Conservation (phyloP, 2,797 vertebrate genomes). For the Sardinella longiceps region DNA sequence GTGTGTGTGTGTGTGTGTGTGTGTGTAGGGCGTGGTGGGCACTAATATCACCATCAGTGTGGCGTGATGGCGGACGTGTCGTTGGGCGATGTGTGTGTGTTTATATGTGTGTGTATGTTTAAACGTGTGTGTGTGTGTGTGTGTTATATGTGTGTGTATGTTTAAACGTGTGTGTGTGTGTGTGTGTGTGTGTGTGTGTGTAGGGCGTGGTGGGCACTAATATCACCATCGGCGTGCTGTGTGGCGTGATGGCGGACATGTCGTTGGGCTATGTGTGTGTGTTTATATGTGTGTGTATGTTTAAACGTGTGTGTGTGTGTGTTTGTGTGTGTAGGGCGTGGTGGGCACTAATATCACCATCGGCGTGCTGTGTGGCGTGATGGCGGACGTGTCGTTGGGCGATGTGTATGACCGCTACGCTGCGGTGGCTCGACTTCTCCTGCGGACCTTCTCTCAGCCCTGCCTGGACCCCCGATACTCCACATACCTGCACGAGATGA, state of each 20-base stretch:
- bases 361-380: constrained; percentile 69
- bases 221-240: constrained; percentile 73
- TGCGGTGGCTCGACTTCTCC: constrained; percentile 59
- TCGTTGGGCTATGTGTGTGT: constrained; percentile 56
- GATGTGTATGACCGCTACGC: constrained; percentile 61
- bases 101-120: neutral
- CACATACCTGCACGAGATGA: constrained; percentile 66
- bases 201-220: constrained; percentile 68
- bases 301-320: neutral
- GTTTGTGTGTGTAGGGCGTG: constrained; percentile 55
- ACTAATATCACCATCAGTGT: neutral
- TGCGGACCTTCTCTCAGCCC: constrained; percentile 55
- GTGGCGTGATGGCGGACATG: constrained; percentile 64
- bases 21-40: neutral
- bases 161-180: neutral
- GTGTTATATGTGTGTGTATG: neutral
- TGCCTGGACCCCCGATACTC: constrained; percentile 65
- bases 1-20: constrained; percentile 2
- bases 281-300: neutral
- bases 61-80: constrained; percentile 65
- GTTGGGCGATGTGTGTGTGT: constrained; percentile 57
- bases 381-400: constrained; percentile 64
- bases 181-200: constrained; percentile 3
- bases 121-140: neutral
- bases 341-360: constrained; percentile 72